Evolutionary conservation across 1,140 invertebrate species (phyloP).

Genomic region (Oncopodura yosiiana): DNA sequence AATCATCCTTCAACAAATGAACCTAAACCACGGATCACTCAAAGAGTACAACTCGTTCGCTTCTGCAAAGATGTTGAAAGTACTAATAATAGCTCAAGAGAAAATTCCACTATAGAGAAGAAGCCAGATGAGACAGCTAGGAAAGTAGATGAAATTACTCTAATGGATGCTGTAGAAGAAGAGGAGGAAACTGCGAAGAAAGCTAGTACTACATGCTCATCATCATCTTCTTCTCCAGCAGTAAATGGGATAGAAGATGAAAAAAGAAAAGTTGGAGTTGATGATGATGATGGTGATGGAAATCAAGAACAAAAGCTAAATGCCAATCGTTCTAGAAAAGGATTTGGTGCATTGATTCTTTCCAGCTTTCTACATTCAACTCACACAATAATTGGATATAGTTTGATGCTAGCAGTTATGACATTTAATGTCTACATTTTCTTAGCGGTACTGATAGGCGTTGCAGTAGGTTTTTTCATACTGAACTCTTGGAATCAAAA

Average conservation of each 20-base stretch:
- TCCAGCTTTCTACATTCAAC: slow-evolving; percentile 25
- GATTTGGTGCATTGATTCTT: slow-evolving; percentile 1
- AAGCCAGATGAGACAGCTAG: too few relatives aligned
- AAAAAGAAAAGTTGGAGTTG: background rate
- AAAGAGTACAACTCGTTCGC: background rate
- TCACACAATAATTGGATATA: slow-evolving; percentile 25
- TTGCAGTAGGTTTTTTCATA: slow-evolving; percentile 27
- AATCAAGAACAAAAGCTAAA: background rate
- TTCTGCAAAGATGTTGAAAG: background rate
- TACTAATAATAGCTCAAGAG: background rate
- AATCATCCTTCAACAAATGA: background rate
- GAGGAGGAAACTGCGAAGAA: too few relatives aligned
- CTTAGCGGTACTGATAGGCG: slow-evolving; percentile 18
- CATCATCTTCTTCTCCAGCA: background rate
- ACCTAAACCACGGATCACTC: background rate
- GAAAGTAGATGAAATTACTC: too few relatives aligned
- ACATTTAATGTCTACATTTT: slow-evolving; percentile 30
- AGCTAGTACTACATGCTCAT: too few relatives aligned
- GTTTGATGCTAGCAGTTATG: slow-evolving; percentile 31
- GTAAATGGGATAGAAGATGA: background rate
- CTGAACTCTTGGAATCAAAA: too few relatives aligned
- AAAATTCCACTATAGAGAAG: too few relatives aligned
- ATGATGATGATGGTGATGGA: background rate
- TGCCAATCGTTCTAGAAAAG: background rate
- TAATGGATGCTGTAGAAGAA: too few relatives aligned